Evolutionary conservation across 2,797 vertebrate genomes (phyloP), one percentile per base, ranked within the genome.

Genomic region (Sylvilagus floridanus): DNA sequence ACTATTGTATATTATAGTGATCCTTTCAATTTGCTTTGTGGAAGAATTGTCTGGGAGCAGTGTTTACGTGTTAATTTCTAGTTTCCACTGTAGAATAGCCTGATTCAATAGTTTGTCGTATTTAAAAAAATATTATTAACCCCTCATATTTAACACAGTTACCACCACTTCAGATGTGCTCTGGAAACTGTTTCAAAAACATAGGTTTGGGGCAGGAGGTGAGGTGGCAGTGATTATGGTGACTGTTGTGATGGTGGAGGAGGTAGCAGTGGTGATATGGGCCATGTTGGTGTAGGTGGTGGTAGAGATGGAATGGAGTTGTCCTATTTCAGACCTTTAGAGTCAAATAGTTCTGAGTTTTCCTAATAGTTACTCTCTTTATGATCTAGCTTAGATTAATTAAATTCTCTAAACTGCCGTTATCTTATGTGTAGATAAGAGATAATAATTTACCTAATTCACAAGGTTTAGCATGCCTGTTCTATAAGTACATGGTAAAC

Each of bases 91-190:
- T 57, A 52, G 8, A 37, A 17, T 26, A 68, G 84, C 95, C 22
- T 52, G 37, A 68, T 82, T 66, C 22, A 81, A 24, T 82, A 42
- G 4, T 28, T 32, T 26, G 14, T 17, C 9, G 1, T 42, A 32
- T 71, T 2, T 76, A 81, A 88, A 86, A 86, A 93, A 81, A 22
- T 91, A 78, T 88, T 75, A 73, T 75, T 83, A 66, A 30, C n/a
- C 47, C 6, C 26, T 13, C 82, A 4, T 32, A 12, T 12, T 88
- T 82, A 42, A 28, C 22, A 84, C 7, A 52, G 3, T 7, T 86
- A 26, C 9, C 9, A 47, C 8, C 21, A 37, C 1, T 28, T 14
- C 0, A 57, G 2, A 1, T 87, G 50, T 84, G 3, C 57, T 84
- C 63, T 82, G 7, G 76, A 87, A 84, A 72, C 35, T 93, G 22